Evolutionary conservation across 2,797 vertebrate species (phyloP).

Genomic region (Heliangelus exortis): DNA sequence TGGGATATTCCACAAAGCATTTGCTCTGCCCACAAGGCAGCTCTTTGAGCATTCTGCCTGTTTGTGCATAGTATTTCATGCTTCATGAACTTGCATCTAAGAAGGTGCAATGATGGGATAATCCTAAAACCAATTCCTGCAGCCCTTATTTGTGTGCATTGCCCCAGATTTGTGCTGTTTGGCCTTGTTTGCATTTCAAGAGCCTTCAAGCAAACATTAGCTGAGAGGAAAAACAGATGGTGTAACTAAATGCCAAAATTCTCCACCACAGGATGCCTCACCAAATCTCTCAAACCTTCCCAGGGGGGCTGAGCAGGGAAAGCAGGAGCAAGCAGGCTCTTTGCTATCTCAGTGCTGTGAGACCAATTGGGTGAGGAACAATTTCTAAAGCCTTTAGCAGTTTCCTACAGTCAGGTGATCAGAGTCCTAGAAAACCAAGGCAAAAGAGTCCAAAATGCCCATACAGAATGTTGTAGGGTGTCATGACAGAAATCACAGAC

Average conservation of each 20-base stretch:
- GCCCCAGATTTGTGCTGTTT: background rate
- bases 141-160: background rate
- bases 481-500: background rate
- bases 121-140: background rate
- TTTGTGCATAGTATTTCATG: background rate
- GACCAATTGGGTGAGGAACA: background rate
- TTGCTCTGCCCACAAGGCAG: background rate
- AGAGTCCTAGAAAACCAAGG: background rate
- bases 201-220: constrained; percentile 21
- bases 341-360: background rate
- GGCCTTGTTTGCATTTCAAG: background rate
- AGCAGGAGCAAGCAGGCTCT: background rate
- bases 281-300: background rate
- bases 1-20: background rate
- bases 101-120: fast-evolving
- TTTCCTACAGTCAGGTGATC: background rate
- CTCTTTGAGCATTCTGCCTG: background rate
- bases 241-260: constrained; percentile 17
- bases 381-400: background rate
- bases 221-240: constrained; percentile 9
- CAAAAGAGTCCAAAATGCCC: background rate
- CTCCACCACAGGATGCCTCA: background rate
- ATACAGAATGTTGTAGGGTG: background rate
- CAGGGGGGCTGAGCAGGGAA: background rate
- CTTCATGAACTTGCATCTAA: background rate